Evolutionary conservation across 2,797 vertebrate species (phyloP).

Genomic region (Rhabdophis nuchalis): DNA sequence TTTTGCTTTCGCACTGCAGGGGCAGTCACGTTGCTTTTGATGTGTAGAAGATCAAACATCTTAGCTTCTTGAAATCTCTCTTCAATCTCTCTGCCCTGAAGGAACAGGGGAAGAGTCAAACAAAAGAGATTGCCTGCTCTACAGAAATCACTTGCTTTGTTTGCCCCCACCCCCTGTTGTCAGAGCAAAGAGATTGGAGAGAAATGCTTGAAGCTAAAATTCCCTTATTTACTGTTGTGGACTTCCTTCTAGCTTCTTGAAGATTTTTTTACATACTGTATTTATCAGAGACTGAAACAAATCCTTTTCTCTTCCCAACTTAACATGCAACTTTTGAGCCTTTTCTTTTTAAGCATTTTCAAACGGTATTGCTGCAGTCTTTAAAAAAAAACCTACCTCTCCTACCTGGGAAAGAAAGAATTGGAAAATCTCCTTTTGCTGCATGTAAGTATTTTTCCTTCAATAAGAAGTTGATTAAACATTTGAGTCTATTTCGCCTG

Average conservation of each 20-base stretch:
- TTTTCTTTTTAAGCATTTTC: not conserved
- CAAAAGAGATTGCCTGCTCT: not conserved
- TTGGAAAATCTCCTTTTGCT: not conserved
- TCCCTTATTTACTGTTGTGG: not conserved
- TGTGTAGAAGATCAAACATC: not conserved
- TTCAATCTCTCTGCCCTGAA: not conserved
- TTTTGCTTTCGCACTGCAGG: not conserved
- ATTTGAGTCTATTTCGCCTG: not conserved
- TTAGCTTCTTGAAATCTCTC: not conserved
- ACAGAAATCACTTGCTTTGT: not conserved
- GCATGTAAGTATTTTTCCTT: not conserved
- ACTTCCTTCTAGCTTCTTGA: not conserved
- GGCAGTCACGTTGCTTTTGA: not conserved
- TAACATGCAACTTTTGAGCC: not conserved
- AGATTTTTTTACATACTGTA: not conserved
- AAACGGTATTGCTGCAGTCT: not conserved
- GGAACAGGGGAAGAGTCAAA: not conserved
- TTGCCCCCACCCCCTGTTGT: accelerated
- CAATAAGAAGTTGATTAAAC: not conserved
- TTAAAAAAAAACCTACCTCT: not conserved
- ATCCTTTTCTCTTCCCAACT: not conserved
- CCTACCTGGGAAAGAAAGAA: not conserved
- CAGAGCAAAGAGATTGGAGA: not conserved
- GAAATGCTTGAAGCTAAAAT: not conserved
- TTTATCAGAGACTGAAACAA: not conserved